phyloP scores from a whole-genome alignment of 2,888 invertebrate genomes.

The Crioceris asparagi region DNA sequence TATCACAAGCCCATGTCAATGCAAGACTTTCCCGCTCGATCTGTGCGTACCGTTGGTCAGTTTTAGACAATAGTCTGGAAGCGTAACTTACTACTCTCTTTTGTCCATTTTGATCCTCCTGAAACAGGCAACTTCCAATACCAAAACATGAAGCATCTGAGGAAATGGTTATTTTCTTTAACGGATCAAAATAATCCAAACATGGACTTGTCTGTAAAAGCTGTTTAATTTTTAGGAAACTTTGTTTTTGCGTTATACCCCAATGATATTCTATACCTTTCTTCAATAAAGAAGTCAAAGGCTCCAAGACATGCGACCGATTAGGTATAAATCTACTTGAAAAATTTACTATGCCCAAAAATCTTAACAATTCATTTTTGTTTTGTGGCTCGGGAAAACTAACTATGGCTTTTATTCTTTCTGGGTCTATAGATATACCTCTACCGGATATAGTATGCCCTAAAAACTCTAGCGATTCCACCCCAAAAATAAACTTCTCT shows the following conservation, averaged over 20 bases:
- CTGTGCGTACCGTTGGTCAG: slow-evolving; percentile 6
- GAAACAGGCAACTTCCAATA: slow-evolving; percentile 8
- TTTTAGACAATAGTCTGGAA: slow-evolving; percentile 5
- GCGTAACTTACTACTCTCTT: slow-evolving; percentile 10
- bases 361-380: too few relatives aligned
- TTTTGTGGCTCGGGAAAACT: too few relatives aligned
- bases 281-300: too few relatives aligned
- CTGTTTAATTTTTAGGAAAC: slow-evolving; percentile 7
- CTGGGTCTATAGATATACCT: too few relatives aligned
- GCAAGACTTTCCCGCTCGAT: slow-evolving; percentile 8
- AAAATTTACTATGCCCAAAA: too few relatives aligned
- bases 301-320: too few relatives aligned
- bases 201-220: slow-evolving; percentile 5
- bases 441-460: too few relatives aligned
- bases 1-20: slow-evolving; percentile 7
- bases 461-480: too few relatives aligned
- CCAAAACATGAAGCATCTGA: slow-evolving; percentile 11
- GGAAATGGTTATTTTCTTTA: slow-evolving; percentile 5
- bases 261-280: too few relatives aligned
- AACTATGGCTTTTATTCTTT: too few relatives aligned
- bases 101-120: slow-evolving; percentile 1
- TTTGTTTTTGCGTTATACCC: slow-evolving; percentile 8
- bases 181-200: slow-evolving; percentile 6
- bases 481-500: too few relatives aligned
- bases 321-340: too few relatives aligned